Base-by-base conservation (phyloP, 1,140 invertebrate genomes). In the Scaptomyza hsui region DNA sequence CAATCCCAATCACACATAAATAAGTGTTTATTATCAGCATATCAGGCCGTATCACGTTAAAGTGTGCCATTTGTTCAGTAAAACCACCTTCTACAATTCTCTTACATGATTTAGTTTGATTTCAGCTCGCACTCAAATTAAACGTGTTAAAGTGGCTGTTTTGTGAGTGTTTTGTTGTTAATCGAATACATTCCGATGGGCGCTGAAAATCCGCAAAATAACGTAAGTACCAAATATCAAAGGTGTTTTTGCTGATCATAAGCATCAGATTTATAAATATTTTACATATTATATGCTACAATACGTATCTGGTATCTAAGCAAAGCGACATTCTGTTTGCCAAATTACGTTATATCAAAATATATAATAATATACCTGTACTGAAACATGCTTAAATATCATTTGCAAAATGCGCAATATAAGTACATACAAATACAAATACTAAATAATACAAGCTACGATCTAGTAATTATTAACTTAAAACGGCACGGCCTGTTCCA, bases 401-500 rank as follows among this genome's bases (percentile, higher is more conserved):
- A 51, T 65, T 47, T 68, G 60, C 68, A 49, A 85, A 83, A 85
- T 69, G 57, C 75, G 44, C 48, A 68, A 16, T 39, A 59, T 61
- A 44, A 55, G 53, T 70, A 64, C 47, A 59, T 61, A 59, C 69
- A 72, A 67, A 59, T 53, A 65, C 56, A 45, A 3, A 15, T 9
- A 51, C 47, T 39, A 21, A 59, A 49, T 61, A 42, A 12, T n/a
- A n/a, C 12, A 37, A n/a, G n/a, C 32, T 37, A 37, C 3, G 32
- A n/a, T 7, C 12, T 12, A n/a, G 51, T 44, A 13, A 45, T 26
- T 24, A 24, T 4, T 1, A 1, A 21, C n/a, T 64, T 71, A 89
- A 52, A 89, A 89, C 41, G 80, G 70, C 56, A 90, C 85, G 18
- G 83, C 75, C 49, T 90, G 89, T 44, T 90, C 89, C 9, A 91